Base-by-base conservation (phyloP, 2,888 invertebrate species). In the Synergus laeviventris region DNA sequence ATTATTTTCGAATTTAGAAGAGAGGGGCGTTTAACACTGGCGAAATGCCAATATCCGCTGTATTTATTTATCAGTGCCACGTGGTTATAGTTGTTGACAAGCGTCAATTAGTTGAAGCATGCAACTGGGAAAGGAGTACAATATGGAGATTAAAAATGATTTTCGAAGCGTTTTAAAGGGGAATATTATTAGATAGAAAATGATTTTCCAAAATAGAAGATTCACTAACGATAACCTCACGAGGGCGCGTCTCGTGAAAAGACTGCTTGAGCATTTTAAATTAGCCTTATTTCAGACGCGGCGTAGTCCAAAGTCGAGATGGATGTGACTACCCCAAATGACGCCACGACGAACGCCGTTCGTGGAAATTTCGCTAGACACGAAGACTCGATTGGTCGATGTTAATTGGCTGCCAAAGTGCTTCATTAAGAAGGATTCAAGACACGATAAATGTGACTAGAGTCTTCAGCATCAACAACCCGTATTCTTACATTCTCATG, bases 11-110 rank as follows among this genome's bases (percentile, higher is more conserved):
- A 62, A 38, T 74, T 74, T 45, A 42, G 31, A 74, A 74, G 62
- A 49, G 64, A 39, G 21, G 39, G 12, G 16, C 16, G 16, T 42
- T 66, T 24, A 21, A 39, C 60, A 74, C 38, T 74, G 74, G 74
- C 74, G 21, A 11, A 8, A 8, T 42, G 74, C 74, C 74, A 74
- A 39, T 12, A 36, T 61, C 45, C 21, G 18, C 42, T 61, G 61
- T 74, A 74, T 74, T 45, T 74, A 74, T 74, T 74, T 74, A 61
- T 74, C 62, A 62, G 45, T 49, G 45, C 49, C 70, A 70, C 70
- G 49, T 49, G 70, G n/a, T n/a, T n/a, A n/a, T 45, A 70, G n/a
- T 70, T 70, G 49, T 49, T 70, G 70, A 70, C 70, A 70, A n/a
- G 45, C 49, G 36, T 70, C 49, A 70, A 70, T 45, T 70, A 49